Base-by-base conservation (phyloP, 2,797 vertebrate genomes). In the Sebastes taczanowskii region DNA sequence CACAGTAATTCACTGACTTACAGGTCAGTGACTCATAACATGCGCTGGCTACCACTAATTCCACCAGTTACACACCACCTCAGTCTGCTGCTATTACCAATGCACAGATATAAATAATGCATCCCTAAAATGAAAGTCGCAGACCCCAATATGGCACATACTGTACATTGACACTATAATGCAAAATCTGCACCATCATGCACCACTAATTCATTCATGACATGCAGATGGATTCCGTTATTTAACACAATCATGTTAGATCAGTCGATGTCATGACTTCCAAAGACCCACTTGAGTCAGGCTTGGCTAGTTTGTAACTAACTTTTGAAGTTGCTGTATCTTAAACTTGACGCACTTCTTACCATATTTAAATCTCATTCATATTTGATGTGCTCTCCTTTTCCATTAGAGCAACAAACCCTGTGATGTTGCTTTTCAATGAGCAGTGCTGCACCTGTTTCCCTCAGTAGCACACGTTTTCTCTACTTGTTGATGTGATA, bases 401-500 rank as follows among this genome's bases (percentile, higher is more conserved):
- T 67, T 58, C 30, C 10, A 63, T 64, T 7, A 27, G 38, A 61
- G 49, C 27, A 34, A 38, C 66, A 66, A 46, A 61, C 7, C 38
- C 46, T 63, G 60, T 20, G 35, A 52, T 32, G 20, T 11, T 42
- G 23, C 20, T 38, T 70, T 72, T 63, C 77, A 81, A 27, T 29
- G 69, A 77, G 71, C 34, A 6, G 25, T 38, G 49, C 55, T 34
- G 58, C 82, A 83, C 87, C 84, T 82, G 82, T 74, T 87, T 74
- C 34, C 53, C 52, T 80, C 56, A n/a, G 11, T 61, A 64, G 11
- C 58, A 67, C 70, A 81, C 61, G 74, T 79, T 84, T 79, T 78
- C 63, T 83, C 77, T 76, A 81, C 77, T 80, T 64, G 74, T 70
- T 67, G 72, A 79, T 71, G 83, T 27, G 29, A 82, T 85, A 74